Evolutionary conservation across 2,888 invertebrate genomes (phyloP).

Genomic region (Zelleria hepariella): DNA sequence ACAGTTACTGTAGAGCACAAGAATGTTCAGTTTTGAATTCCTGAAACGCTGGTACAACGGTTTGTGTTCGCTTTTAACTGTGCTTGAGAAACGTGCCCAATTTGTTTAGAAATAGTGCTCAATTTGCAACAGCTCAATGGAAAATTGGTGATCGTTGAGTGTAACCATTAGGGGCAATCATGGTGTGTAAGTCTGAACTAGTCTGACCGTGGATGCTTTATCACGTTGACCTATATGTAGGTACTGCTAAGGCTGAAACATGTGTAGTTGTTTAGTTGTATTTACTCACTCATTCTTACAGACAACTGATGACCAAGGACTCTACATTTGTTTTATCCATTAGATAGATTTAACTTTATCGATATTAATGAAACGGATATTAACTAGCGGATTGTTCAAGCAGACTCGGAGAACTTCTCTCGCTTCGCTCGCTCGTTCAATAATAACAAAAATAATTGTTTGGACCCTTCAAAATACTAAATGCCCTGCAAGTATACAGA

Average conservation of each 20-base stretch:
- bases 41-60: constrained; percentile 63
- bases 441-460: too few relatives aligned
- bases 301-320: too few relatives aligned
- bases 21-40: constrained; percentile 65
- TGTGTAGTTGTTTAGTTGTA: constrained; percentile 6
- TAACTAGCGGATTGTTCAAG: too few relatives aligned
- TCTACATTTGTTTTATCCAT: too few relatives aligned
- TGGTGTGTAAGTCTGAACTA: constrained; percentile 14
- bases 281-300: neutral
- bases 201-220: neutral
- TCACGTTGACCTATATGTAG: constrained; percentile 7
- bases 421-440: too few relatives aligned
- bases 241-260: constrained; percentile 21
- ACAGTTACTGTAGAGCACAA: constrained; percentile 31
- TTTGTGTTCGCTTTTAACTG: constrained; percentile 27
- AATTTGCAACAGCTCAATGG: neutral
- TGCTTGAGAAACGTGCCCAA: neutral
- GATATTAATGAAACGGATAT: too few relatives aligned
- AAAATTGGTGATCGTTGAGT: neutral
- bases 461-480: too few relatives aligned
- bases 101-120: neutral
- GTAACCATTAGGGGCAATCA: neutral
- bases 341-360: too few relatives aligned
- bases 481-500: too few relatives aligned
- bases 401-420: too few relatives aligned